These are phyloP conservation scores for Malaclemys terrapin DNA, from an alignment of 2,113 vertebrate genomes.

Conservation along the genomic window DNA sequence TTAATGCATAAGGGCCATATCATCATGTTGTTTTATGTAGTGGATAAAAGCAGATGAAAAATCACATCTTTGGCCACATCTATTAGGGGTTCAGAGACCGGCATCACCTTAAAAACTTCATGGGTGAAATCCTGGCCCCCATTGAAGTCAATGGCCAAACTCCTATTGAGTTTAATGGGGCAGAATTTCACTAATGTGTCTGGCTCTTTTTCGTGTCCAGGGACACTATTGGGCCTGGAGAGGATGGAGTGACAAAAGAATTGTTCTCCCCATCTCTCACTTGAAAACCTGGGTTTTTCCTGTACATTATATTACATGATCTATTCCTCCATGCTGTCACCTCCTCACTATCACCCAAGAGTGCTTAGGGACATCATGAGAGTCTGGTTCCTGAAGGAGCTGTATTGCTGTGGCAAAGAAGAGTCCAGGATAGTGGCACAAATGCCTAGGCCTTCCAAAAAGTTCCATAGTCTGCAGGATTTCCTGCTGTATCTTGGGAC, in stretches of 20 bases:
- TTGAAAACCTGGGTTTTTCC: neutral
- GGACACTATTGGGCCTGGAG: neutral
- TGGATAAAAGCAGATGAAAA: neutral
- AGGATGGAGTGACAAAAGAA: neutral
- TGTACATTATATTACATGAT: neutral
- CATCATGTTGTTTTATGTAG: neutral
- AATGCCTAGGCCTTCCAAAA: neutral
- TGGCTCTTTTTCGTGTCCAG: neutral
- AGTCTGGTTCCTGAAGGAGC: neutral
- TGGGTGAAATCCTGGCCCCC: neutral
- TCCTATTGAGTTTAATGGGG: neutral
- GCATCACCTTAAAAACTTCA: neutral
- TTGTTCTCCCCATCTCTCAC: neutral
- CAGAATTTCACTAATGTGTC: neutral
- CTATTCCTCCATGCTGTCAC: neutral
- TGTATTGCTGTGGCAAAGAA: neutral
- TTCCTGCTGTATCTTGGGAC: neutral
- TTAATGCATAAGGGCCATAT: rapidly evolving
- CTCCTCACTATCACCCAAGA: neutral
- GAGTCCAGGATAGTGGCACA: neutral
- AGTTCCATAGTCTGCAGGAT: neutral
- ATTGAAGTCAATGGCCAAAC: neutral
- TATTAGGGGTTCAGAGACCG: neutral
- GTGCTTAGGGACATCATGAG: neutral
- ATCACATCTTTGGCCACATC: neutral